Percentiles rank a stretch among this genome's conserved stretches.
Conservation (phyloP, 2,888 invertebrate genomes). For the Lasioglossum calceatum region DNA sequence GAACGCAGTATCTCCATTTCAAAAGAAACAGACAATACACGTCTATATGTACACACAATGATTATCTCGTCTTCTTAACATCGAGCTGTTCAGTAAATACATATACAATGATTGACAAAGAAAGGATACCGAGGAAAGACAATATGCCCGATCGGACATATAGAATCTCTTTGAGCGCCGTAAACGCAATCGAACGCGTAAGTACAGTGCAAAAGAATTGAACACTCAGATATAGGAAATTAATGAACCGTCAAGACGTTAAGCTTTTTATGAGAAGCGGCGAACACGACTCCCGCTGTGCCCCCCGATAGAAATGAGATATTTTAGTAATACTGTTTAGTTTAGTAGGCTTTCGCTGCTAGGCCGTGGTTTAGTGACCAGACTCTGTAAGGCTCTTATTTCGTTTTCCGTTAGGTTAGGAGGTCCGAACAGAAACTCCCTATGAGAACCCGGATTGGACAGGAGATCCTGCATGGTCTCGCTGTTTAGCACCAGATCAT, state of each 20-base stretch:
- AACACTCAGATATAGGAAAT: conserved; percentile 42
- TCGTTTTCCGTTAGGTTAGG: conserved; percentile 85
- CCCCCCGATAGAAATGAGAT: background rate
- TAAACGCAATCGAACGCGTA: conserved; percentile 44
- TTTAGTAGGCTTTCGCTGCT: conserved; percentile 68
- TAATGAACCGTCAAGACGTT: background rate
- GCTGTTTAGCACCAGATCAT: conserved; percentile 83
- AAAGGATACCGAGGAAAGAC: background rate
- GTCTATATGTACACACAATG: conserved; percentile 4
- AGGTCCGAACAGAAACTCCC: conserved; percentile 86
- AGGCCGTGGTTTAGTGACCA: conserved; percentile 77
- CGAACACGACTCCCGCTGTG: background rate
- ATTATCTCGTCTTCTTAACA: background rate
- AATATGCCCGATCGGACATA: background rate
- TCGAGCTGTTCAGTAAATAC: background rate
- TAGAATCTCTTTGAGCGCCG: background rate
- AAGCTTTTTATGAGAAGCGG: conserved; percentile 19
- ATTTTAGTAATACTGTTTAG: conserved; percentile 28
- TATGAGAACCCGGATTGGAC: conserved; percentile 74
- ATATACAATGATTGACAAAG: background rate
- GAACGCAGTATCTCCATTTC: background rate
- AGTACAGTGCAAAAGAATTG: conserved; percentile 60
- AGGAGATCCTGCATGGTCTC: conserved; percentile 78
- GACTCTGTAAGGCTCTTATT: conserved; percentile 86
- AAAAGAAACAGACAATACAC: conserved; percentile 8